Evolutionary conservation across 2,888 invertebrate species (phyloP).

Genomic region (Melinaea menophilus): DNA sequence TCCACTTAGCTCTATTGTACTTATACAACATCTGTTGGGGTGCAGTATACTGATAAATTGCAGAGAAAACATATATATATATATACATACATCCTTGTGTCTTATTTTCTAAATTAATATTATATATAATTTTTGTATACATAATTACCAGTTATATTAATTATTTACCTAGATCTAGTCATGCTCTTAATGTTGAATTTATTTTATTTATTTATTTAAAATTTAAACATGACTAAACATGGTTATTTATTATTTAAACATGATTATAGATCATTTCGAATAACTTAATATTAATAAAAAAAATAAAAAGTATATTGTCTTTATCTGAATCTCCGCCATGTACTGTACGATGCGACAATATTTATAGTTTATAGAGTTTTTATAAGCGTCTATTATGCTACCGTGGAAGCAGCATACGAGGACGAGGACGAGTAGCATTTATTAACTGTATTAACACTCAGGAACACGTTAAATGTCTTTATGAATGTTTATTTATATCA

Average conservation of each 20-base stretch:
- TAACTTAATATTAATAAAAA: neutral
- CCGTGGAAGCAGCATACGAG: constrained; percentile 38
- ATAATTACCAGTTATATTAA: no score
- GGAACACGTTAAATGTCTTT: no score
- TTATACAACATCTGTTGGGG: constrained; percentile 67
- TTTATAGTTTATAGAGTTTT: constrained; percentile 43
- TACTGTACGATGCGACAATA: constrained; percentile 46
- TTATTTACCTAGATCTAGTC: no score
- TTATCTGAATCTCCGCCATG: constrained; percentile 38
- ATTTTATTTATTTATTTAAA: no score
- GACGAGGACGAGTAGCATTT: constrained; percentile 28
- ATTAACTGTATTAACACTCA: constrained; percentile 9
- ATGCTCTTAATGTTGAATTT: no score
- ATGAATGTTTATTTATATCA: no score
- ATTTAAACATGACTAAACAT: no score
- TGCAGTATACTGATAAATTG: constrained; percentile 37
- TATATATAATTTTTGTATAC: no score
- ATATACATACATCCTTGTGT: neutral
- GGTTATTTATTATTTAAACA: no score
- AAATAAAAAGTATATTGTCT: neutral
- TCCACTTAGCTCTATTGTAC: constrained; percentile 69
- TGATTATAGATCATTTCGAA: neutral
- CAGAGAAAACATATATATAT: constrained; percentile 39
- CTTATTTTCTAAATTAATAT: neutral
- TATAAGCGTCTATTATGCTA: constrained; percentile 46